Evolutionary conservation across 2,113 vertebrate genomes (phyloP).

Genomic region (Xyrauchen texanus): DNA sequence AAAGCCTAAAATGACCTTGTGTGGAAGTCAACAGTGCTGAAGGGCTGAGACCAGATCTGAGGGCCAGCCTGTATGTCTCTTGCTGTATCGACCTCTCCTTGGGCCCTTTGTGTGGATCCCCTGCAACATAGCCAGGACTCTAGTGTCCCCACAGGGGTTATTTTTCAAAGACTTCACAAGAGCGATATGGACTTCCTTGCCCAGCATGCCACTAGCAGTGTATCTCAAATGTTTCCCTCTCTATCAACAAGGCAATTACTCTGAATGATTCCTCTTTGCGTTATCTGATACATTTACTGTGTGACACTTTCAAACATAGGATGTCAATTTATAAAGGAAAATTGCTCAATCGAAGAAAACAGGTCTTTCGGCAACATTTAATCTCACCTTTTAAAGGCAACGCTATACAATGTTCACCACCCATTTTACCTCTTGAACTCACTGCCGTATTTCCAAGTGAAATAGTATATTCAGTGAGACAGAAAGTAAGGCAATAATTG

Average conservation of each 20-base stretch:
- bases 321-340: slow-evolving; percentile 18
- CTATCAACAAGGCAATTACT: slow-evolving; percentile 45
- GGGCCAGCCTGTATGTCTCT: slow-evolving; percentile 49
- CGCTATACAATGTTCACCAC: background rate
- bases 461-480: background rate
- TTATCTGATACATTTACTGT: background rate
- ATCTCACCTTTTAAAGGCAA: slow-evolving; percentile 25
- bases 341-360: background rate
- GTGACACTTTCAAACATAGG: slow-evolving; percentile 2
- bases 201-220: slow-evolving; percentile 17
- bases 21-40: slow-evolving; percentile 5
- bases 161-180: slow-evolving; percentile 46
- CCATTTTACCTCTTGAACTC: slow-evolving; percentile 48
- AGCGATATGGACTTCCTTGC: slow-evolving; percentile 41
- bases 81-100: slow-evolving; percentile 49
- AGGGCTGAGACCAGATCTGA: slow-evolving; percentile 16
- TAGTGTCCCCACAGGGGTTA: slow-evolving; percentile 39
- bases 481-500: background rate
- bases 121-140: slow-evolving; percentile 44
- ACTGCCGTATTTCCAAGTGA: slow-evolving; percentile 51
- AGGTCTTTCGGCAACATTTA: background rate
- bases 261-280: slow-evolving; percentile 26
- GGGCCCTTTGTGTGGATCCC: slow-evolving; percentile 19
- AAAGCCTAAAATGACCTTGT: slow-evolving; percentile 43
- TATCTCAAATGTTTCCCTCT: slow-evolving; percentile 37